Evolutionary conservation across 2,113 vertebrate species (phyloP), one percentile per base, ranked within the genome.

Genomic region (Trematomus loennbergii): DNA sequence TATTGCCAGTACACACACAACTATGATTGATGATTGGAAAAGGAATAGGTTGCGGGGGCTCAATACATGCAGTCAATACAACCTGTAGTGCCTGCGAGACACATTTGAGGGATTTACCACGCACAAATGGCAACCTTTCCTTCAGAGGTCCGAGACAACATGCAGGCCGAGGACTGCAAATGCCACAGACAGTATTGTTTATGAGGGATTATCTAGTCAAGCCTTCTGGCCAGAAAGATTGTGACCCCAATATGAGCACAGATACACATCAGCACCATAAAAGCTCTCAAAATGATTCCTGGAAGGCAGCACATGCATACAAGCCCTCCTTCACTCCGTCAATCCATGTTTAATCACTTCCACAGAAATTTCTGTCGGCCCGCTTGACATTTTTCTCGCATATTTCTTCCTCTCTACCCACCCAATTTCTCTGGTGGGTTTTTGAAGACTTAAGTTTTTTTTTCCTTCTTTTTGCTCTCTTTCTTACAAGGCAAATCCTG

Each of bases 161-260:
- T 9, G 40, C 49, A 25, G 75, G 76, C 64, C 5, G 76, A 75
- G 68, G 81, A 76, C 74, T 40, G 84, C 72, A 94, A 95, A 93
- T 94, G 91, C 91, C 93, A 91, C 84, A 65, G 89, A 94, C 86
- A 84, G 75, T 84, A 89, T 94, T 93, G 84, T 94, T 93, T 93
- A 89, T 89, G 84, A 88, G 74, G 92, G 94, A 93, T 94, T 95
- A 94, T 86, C 65, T 72, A 87, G 88, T 86, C 78, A 79, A 83
- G 84, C 88, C 86, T 75, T 86, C 84, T 85, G 83, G 89, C 83
- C 76, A 36, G 64, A 84, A 79, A 80, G 87, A 90, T 61, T 87
- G 86, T 90, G 91, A 94, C 93, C 92, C 89, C 93, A 93, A 93
- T 95, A 95, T 94, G 83, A 89, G 87, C 75, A 72, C 64, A 90